These are phyloP conservation scores for Rhineura floridana DNA, from an alignment of 2,113 vertebrate species.

Conservation along the genomic window DNA sequence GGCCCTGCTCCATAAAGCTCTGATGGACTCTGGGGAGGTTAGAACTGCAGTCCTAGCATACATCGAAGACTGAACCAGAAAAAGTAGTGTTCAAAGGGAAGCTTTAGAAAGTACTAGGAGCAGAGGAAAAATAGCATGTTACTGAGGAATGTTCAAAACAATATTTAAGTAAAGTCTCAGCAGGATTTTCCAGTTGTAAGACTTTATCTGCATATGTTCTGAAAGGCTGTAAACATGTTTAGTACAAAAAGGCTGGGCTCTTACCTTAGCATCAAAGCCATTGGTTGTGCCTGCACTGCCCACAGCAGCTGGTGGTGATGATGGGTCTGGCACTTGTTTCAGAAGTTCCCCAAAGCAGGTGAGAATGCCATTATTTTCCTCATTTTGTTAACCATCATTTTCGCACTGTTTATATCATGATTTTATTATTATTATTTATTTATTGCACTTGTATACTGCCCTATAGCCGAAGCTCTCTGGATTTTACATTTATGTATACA, in stretches of 20 bases:
- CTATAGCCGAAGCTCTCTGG: no score
- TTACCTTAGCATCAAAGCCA: neutral
- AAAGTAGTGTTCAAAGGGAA: neutral
- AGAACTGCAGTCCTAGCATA: neutral
- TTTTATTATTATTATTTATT: no score
- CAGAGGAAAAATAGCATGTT: neutral
- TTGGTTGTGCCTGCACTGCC: neutral
- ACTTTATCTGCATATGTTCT: neutral
- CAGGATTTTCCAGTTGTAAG: slow-evolving; percentile 3
- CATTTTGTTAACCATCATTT: neutral
- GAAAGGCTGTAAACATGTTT: neutral
- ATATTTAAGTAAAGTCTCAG: neutral
- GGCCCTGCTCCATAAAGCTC: no score
- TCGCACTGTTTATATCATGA: neutral
- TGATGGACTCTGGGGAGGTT: no score
- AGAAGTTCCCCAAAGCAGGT: neutral
- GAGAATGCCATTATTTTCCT: neutral
- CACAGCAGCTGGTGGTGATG: neutral
- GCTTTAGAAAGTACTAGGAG: neutral
- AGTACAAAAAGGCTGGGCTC: neutral
- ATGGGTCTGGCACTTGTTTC: neutral
- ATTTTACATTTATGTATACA: neutral
- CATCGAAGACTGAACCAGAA: neutral
- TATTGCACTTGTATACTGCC: no score
- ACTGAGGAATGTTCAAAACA: neutral